These are phyloP conservation scores for Ciona savignyi DNA, from an alignment of 23 tunicate species.

Conservation along the genomic window DNA sequence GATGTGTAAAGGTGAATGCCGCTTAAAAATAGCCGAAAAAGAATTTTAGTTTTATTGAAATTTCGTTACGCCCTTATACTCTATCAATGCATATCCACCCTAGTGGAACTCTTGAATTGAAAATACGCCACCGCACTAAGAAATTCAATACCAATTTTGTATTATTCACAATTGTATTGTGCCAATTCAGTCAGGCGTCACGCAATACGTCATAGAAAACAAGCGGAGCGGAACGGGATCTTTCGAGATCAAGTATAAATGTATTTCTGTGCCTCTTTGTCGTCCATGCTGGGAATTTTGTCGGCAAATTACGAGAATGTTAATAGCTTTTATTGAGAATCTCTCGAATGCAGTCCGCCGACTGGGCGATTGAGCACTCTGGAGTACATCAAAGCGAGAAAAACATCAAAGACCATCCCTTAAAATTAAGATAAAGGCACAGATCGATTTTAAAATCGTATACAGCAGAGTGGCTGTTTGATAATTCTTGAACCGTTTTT, in stretches of 20 bases:
- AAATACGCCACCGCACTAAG: too few relatives aligned
- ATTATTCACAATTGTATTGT: neutral
- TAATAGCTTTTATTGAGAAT: too few relatives aligned
- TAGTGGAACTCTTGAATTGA: too few relatives aligned
- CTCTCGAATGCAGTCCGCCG: too few relatives aligned
- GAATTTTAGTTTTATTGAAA: too few relatives aligned
- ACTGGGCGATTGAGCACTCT: too few relatives aligned
- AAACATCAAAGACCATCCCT: neutral
- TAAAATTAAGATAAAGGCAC: neutral
- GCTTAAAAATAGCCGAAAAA: too few relatives aligned
- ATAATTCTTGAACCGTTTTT: too few relatives aligned
- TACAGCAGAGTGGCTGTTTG: neutral
- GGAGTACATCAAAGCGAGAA: constrained; percentile 1
- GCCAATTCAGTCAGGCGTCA: neutral
- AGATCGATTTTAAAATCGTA: neutral
- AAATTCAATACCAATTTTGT: neutral
- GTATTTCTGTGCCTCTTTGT: neutral
- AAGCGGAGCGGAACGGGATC: neutral
- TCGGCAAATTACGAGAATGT: too few relatives aligned
- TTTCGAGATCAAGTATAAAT: neutral
- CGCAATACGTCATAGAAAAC: neutral
- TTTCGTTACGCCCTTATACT: too few relatives aligned
- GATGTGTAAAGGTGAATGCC: too few relatives aligned
- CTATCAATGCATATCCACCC: too few relatives aligned
- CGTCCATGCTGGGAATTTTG: neutral